Evolutionary conservation across 2,113 vertebrate genomes (phyloP).

Genomic region (Cranoglanis bouderius): DNA sequence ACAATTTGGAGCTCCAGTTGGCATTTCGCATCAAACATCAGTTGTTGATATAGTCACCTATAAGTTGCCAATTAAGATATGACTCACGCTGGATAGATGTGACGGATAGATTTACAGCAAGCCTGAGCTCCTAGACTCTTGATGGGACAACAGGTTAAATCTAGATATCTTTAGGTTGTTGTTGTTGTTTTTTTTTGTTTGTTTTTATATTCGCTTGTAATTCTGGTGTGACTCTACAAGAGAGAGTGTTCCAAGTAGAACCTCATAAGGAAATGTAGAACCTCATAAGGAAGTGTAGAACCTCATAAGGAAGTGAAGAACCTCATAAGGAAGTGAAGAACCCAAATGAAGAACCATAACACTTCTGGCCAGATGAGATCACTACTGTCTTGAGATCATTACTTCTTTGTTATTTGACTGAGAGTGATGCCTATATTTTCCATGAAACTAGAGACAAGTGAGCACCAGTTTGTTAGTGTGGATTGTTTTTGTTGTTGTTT

Average conservation of each 20-base stretch:
- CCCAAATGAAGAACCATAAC: background rate
- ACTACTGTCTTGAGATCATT: background rate
- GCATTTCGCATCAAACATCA: background rate
- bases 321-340: background rate
- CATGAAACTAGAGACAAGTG: background rate
- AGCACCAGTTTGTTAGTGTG: background rate
- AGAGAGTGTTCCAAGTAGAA: background rate
- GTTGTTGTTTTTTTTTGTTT: no score
- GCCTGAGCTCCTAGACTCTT: background rate
- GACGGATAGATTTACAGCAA: background rate
- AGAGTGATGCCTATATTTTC: background rate
- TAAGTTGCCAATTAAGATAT: background rate
- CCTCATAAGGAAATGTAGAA: background rate
- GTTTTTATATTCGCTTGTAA: background rate
- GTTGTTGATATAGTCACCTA: slow-evolving; percentile 3
- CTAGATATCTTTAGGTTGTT: background rate
- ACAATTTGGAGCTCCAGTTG: background rate
- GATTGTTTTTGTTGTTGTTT: background rate
- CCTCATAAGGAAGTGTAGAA: no score
- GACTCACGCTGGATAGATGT: background rate
- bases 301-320: background rate
- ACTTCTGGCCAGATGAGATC: background rate
- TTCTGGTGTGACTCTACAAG: background rate
- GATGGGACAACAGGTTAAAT: background rate
- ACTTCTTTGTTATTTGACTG: background rate